These are phyloP conservation scores for Jacana jacana DNA, from an alignment of 2,113 vertebrate species.

Conservation along the genomic window DNA sequence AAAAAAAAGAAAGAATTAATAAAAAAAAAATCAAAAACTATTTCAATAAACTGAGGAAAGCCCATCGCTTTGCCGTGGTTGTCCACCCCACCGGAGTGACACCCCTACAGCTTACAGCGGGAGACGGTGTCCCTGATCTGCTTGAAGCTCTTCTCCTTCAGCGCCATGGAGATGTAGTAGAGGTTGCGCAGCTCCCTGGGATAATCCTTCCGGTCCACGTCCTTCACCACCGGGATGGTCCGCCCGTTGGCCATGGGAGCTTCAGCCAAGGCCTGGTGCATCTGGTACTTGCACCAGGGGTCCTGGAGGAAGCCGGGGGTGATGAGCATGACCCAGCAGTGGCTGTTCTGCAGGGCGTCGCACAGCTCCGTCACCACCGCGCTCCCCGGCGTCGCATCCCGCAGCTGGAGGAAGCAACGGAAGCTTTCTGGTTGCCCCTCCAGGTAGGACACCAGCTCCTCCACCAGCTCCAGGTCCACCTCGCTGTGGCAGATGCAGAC, in stretches of 20 bases:
- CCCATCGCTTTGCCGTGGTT: rapidly evolving
- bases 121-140: slow-evolving; percentile 75
- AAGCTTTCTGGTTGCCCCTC: slow-evolving; percentile 72
- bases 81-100: rapidly evolving
- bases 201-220: slow-evolving; percentile 74
- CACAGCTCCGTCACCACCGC: slow-evolving; percentile 82
- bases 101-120: slow-evolving; percentile 51
- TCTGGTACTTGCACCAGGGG: slow-evolving; percentile 87
- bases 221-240: slow-evolving; percentile 82
- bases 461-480: slow-evolving; percentile 75
- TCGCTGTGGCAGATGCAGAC: slow-evolving; percentile 86
- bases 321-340: slow-evolving; percentile 84
- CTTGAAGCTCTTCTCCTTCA: slow-evolving; percentile 69
- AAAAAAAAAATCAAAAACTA: no score
- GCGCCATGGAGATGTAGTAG: slow-evolving; percentile 75
- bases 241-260: slow-evolving; percentile 78
- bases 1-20: no score
- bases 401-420: slow-evolving; percentile 84
- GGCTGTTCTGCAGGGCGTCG: slow-evolving; percentile 79
- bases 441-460: slow-evolving; percentile 80
- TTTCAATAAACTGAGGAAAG: rapidly evolving
- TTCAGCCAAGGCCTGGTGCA: slow-evolving; percentile 85
- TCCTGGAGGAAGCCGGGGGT: slow-evolving; percentile 83
- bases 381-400: slow-evolving; percentile 72
- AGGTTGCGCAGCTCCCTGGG: slow-evolving; percentile 83